A percentile compares a stretch with the other conserved stretches of the same genome.
phyloP scores from a whole-genome alignment of 2,113 vertebrate genomes.

The Eulemur rufifrons region DNA sequence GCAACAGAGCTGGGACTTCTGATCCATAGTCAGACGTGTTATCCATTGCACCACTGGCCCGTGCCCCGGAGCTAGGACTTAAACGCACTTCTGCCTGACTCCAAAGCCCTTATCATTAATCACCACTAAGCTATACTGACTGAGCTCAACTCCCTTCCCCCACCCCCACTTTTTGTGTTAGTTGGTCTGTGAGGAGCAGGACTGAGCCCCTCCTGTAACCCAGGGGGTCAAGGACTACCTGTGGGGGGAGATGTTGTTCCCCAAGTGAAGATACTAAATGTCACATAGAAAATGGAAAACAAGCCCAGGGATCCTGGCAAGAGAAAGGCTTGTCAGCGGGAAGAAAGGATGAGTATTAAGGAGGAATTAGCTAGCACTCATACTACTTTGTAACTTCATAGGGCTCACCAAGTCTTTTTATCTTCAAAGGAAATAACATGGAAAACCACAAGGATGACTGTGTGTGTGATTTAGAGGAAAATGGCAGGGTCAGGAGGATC shows the following conservation, averaged over 20 bases:
- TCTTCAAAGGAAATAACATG: conserved; percentile 1
- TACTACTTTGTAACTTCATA: not conserved
- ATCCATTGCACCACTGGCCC: too few species aligned
- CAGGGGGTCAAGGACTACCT: not conserved
- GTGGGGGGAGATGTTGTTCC: not conserved
- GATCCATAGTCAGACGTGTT: too few species aligned
- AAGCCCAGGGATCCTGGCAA: not conserved
- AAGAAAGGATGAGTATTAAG: conserved; percentile 10
- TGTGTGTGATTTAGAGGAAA: conserved; percentile 12
- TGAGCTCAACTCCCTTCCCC: not conserved
- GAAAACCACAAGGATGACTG: conserved; percentile 15
- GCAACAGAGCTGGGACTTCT: not conserved
- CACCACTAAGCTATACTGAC: not conserved
- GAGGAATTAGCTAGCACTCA: not conserved
- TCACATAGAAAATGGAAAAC: conserved; percentile 14
- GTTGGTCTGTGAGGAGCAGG: not conserved
- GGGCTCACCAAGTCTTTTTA: conserved; percentile 7
- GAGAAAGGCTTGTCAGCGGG: not conserved
- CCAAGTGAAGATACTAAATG: not conserved
- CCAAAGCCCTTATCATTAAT: not conserved
- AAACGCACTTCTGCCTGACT: not conserved
- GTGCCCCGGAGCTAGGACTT: not conserved
- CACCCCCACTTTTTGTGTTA: not conserved
- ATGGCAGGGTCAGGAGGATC: not conserved
- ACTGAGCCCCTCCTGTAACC: not conserved